phyloP scores from a whole-genome alignment of 2,113 vertebrate species.

The Hemibagrus wyckioides region DNA sequence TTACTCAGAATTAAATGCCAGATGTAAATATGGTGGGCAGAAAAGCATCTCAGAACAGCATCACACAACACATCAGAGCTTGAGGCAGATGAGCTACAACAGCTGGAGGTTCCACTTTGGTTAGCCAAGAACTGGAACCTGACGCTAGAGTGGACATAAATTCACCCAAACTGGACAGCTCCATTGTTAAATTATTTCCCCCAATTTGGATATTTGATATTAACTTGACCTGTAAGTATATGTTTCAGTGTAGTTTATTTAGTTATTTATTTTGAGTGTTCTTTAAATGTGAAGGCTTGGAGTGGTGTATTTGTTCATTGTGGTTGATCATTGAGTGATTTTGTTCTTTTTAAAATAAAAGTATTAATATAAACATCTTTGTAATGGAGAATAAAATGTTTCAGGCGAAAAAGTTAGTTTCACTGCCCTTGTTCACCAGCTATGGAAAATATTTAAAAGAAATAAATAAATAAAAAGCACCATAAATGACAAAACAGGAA shows the following conservation, averaged over 20 bases:
- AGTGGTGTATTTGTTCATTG: neutral
- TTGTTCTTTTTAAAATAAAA: neutral
- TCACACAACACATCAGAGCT: no score
- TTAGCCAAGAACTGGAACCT: neutral
- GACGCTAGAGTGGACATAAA: neutral
- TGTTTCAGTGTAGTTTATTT: neutral
- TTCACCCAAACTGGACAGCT: neutral
- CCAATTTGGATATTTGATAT: neutral
- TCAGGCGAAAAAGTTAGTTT: neutral
- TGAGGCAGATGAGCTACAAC: neutral
- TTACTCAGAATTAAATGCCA: neutral
- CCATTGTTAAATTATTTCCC: neutral
- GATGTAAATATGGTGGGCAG: neutral
- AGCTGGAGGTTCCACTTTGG: neutral
- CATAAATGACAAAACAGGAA: neutral
- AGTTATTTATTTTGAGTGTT: neutral
- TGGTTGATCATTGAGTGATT: neutral
- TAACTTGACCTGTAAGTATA: neutral
- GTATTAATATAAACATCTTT: neutral
- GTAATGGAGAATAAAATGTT: neutral
- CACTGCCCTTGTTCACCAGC: neutral
- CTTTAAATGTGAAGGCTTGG: neutral
- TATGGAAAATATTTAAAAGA: neutral
- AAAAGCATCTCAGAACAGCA: neutral
- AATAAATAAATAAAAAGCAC: neutral